Conservation (phyloP, 2,797 vertebrate species). For the Tenualosa thibaudeaui region DNA sequence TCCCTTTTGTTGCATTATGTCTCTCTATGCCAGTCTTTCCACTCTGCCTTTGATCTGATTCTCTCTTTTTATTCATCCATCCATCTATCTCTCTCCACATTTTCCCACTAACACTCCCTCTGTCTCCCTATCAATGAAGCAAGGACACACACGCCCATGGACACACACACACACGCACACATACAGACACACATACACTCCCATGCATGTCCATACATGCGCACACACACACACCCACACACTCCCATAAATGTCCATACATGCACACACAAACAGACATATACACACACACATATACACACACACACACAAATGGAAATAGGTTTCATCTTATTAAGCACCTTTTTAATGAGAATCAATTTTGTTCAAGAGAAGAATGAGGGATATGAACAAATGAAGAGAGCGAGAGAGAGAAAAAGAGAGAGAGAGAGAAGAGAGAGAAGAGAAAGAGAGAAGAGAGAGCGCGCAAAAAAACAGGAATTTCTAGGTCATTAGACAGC, state of each 20-base stretch:
- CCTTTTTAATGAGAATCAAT: slow-evolving; percentile 54
- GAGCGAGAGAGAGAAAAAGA: too few relatives aligned
- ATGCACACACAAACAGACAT: neutral
- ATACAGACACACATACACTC: neutral
- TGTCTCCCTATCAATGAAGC: neutral
- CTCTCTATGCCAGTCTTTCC: neutral
- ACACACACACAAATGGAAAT: slow-evolving; percentile 11
- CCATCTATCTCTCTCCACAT: neutral
- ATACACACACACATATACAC: neutral
- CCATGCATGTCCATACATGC: too few relatives aligned
- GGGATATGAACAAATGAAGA: neutral
- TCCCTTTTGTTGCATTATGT: neutral
- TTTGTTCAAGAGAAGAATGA: slow-evolving; percentile 28
- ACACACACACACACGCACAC: slow-evolving; percentile 27
- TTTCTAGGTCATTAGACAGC: slow-evolving; percentile 53
- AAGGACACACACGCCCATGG: slow-evolving; percentile 2
- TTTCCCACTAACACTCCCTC: neutral
- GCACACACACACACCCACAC: neutral
- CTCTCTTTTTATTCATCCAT: neutral
- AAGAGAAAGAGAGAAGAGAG: neutral
- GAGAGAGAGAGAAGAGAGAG: neutral
- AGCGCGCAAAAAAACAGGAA: slow-evolving; percentile 34
- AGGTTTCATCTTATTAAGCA: slow-evolving; percentile 36
- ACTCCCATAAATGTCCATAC: neutral
- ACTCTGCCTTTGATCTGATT: neutral